Conservation (phyloP, 2,888 invertebrate species). For the Xanthia togata region DNA sequence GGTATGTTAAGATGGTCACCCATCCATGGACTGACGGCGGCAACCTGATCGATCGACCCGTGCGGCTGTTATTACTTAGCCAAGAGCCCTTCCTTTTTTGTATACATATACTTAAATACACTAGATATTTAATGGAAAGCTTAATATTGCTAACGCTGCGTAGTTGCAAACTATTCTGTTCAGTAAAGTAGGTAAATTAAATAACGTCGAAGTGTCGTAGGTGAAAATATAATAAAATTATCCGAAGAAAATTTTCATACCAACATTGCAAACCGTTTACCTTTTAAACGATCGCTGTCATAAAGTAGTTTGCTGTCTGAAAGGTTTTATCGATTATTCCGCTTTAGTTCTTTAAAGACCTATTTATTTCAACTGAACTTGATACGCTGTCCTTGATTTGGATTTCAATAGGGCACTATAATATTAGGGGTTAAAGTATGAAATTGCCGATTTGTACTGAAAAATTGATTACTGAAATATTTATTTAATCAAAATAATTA, state of each 20-base stretch:
- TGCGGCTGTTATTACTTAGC: too few relatives aligned
- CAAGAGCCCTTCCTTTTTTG: too few relatives aligned
- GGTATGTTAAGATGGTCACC: too few relatives aligned
- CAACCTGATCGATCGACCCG: too few relatives aligned
- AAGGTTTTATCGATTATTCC: slow-evolving; percentile 8
- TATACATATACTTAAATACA: neutral
- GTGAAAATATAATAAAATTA: slow-evolving; percentile 5
- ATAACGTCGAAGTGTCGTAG: neutral
- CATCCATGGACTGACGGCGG: too few relatives aligned
- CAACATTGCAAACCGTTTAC: slow-evolving; percentile 17
- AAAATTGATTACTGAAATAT: too few relatives aligned
- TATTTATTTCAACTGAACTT: slow-evolving; percentile 1
- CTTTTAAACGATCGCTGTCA: slow-evolving; percentile 17
- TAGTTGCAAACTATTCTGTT: neutral
- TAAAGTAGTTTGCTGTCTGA: slow-evolving; percentile 18
- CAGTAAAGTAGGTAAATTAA: slow-evolving; percentile 2
- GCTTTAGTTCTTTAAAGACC: neutral
- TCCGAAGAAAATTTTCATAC: neutral
- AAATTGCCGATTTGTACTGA: too few relatives aligned
- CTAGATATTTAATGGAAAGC: neutral
- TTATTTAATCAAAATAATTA: too few relatives aligned
- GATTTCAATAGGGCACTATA: neutral
- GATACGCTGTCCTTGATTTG: neutral
- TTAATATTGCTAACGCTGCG: neutral
- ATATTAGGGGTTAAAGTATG: too few relatives aligned